Evolutionary conservation across 2,888 invertebrate genomes (phyloP), one percentile per base, ranked within the genome.

Genomic region (Drosophila pegasa): DNA sequence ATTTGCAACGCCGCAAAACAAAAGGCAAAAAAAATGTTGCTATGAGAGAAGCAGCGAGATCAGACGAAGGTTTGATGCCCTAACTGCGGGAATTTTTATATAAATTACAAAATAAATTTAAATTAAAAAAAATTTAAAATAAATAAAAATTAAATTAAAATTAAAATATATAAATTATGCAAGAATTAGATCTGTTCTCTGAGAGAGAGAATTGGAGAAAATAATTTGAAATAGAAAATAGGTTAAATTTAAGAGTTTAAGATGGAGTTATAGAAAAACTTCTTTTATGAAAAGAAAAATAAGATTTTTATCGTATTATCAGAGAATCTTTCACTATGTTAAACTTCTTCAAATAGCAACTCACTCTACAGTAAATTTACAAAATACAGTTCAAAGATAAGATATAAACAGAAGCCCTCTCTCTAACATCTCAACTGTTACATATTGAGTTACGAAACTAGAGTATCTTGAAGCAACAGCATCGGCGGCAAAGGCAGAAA

Each of bases 1-100:
- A 84, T 81, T 86, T 81, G 87, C 86, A 78, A 50, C 47, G 73
- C 75, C 70, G 65, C 81, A 84, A 66, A 75, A 63, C 58, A 68
- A 68, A 62, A 55, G 43, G 33, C 41, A 52, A 37, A 68, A 56
- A 67, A 70, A 54, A 61, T 18, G 3, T 12, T 18, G 5, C 31
- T n/a, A 25, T 10, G 14, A 14, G 31, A 48, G 14, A 38, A 38
- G 16, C 12, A 5, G n/a, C 3, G 8, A 8, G 12, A 5, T 2
- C 8, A 20, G 0, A 22, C 41, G 56, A 62, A 16, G n/a, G 2
- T 4, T 5, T 16, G 33, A 64, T 66, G 22, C 63, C 4, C 59
- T 57, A n/a, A 38, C n/a, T n/a, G n/a, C n/a, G n/a, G n/a, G 9
- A 38, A 33, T 43, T 12, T 41, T 20, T 20, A 67, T 52, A 43